phyloP scores from a whole-genome alignment of 2,888 invertebrate species.

The Dascillus cervinus region DNA sequence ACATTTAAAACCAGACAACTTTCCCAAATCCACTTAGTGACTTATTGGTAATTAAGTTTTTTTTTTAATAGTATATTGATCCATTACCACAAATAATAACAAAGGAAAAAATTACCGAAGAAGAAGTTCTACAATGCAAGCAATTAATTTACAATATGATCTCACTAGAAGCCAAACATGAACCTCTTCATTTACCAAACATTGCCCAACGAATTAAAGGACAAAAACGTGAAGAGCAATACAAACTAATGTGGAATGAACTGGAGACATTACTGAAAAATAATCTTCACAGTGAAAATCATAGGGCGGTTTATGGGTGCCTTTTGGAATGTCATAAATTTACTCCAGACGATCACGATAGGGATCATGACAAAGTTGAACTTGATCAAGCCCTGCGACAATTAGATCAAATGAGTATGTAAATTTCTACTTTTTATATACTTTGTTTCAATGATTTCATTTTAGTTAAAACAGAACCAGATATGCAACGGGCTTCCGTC shows the following conservation, averaged over 20 bases:
- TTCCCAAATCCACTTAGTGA: no score
- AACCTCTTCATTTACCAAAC: slow-evolving; percentile 65
- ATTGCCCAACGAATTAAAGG: slow-evolving; percentile 56
- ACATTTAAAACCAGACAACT: no score
- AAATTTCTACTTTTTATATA: not conserved
- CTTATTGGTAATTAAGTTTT: slow-evolving; percentile 6
- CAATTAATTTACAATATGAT: slow-evolving; percentile 76
- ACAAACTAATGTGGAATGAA: slow-evolving; percentile 84
- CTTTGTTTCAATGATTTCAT: not conserved
- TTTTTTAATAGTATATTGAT: slow-evolving; percentile 59
- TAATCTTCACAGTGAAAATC: slow-evolving; percentile 70
- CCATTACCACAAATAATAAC: slow-evolving; percentile 72
- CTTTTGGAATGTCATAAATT: slow-evolving; percentile 67
- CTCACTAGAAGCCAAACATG: slow-evolving; percentile 75
- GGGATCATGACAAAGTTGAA: slow-evolving; percentile 56
- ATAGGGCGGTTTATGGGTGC: slow-evolving; percentile 70
- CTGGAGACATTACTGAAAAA: slow-evolving; percentile 75
- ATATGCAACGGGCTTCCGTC: slow-evolving; percentile 42
- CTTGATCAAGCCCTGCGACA: slow-evolving; percentile 53
- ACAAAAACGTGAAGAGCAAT: slow-evolving; percentile 76
- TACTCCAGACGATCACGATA: slow-evolving; percentile 51
- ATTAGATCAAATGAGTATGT: slow-evolving; percentile 46
- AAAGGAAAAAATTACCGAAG: slow-evolving; percentile 76
- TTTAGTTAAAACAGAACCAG: slow-evolving; percentile 7
- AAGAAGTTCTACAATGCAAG: slow-evolving; percentile 79